Percentiles rank a stretch among this genome's conserved stretches.
These are phyloP conservation scores for Onychostoma macrolepis DNA, from an alignment of 2,113 vertebrate species.

Conservation along the genomic window DNA sequence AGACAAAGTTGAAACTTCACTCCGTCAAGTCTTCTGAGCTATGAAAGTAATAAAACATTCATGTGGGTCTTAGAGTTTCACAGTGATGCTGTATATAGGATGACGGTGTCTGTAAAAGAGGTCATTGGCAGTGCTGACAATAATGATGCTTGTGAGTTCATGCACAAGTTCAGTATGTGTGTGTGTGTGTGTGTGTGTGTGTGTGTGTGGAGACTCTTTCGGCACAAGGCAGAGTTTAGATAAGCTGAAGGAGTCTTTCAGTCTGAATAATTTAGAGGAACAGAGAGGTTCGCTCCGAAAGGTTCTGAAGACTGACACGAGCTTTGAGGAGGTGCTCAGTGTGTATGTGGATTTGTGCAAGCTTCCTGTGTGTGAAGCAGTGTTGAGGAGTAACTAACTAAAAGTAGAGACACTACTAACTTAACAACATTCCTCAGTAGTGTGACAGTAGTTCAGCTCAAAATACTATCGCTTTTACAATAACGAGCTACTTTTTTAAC, in stretches of 20 bases:
- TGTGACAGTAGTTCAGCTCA: neutral
- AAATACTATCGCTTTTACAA: neutral
- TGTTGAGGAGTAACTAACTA: neutral
- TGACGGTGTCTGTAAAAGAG: neutral
- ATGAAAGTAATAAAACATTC: neutral
- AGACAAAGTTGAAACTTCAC: neutral
- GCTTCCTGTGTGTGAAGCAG: neutral
- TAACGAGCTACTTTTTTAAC: neutral
- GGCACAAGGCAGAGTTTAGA: neutral
- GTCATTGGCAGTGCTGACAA: neutral
- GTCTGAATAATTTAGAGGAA: slow-evolving; percentile 51
- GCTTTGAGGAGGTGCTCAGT: neutral
- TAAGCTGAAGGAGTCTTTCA: slow-evolving; percentile 20
- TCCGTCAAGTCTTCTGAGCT: neutral
- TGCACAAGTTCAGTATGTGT: neutral
- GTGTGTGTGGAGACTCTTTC: neutral
- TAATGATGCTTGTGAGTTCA: slow-evolving; percentile 9
- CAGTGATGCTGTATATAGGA: neutral
- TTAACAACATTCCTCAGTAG: neutral
- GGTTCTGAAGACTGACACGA: slow-evolving; percentile 22
- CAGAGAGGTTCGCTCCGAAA: slow-evolving; percentile 26
- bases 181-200: slow-evolving; percentile 14
- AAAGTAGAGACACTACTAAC: neutral
- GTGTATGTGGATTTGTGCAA: slow-evolving; percentile 8
- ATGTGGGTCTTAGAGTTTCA: neutral